Base-by-base conservation (phyloP, 2,113 vertebrate species). In the Eupsittula cactorum region DNA sequence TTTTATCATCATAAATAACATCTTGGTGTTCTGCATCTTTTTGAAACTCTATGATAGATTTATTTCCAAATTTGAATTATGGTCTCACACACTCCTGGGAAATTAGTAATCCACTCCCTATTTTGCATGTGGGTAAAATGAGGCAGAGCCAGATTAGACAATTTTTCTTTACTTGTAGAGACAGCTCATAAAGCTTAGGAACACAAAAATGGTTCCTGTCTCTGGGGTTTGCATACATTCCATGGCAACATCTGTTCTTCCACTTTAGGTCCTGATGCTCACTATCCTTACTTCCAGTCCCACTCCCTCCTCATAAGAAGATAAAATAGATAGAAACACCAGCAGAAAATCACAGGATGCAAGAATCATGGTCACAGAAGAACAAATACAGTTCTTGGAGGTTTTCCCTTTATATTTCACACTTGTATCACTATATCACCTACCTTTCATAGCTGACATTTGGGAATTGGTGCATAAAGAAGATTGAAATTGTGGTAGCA, bases 1-100 rank as follows among this genome's bases (percentile, higher is more conserved):
- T 77, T 71, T 77, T 37, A 17, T 25, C 15, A 14, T 27, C 5
- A 64, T 47, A 71, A 88, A 20, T 0, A 1, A 21, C 10, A 50
- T 35, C 7, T 41, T n/a, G 3, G 14, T 57, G 4, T 37, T 52
- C 7, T 33, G 3, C 10, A 12, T 3, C 4, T 12, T 53, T 60
- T 83, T 63, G 35, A 24, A 39, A 23, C 11, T 62, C 37, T 27
- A 0, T 13, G 7, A 10, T 27, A 31, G 9, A 10, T 2, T 23
- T n/a, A 41, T 47, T 7, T 4, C 23, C 5, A 4, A 21, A 0
- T 88, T 27, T 86, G 18, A 77, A 60, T 44, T 18, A 63, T 7
- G 8, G 1, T 7, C 16, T 74, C 20, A 24, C 4, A 31, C 19
- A 11, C 3, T 41, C 13, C 16, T 49, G 29, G 41, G 33, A 90